A percentile compares a stretch with the other conserved stretches of the same genome.
Conservation (phyloP, 2,113 vertebrate species). For the Azemiops feae region DNA sequence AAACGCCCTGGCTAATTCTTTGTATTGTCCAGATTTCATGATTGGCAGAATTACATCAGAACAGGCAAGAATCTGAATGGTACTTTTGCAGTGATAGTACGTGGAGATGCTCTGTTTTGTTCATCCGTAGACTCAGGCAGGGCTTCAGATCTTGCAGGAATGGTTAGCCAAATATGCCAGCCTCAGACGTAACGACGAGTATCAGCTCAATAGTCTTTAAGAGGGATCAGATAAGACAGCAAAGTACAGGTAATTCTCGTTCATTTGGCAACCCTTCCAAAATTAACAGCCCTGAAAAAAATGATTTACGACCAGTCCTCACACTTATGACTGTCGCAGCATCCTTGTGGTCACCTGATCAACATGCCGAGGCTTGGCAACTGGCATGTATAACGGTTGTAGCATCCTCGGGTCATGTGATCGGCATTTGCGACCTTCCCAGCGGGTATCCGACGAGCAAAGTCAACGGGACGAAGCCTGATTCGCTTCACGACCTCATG, state of each 20-base stretch:
- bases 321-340: no score
- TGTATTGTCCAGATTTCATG: slow-evolving; percentile 91
- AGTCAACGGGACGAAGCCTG: no score
- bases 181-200: no score
- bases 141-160: no score
- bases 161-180: background rate
- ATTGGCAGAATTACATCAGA: slow-evolving; percentile 85
- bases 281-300: background rate
- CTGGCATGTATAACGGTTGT: no score
- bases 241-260: background rate
- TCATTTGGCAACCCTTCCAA: background rate
- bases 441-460: no score
- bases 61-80: slow-evolving; percentile 73
- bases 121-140: background rate
- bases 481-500: no score
- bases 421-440: no score
- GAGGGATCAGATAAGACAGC: background rate
- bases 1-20: slow-evolving; percentile 85
- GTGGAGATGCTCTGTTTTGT: background rate
- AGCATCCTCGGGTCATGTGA: no score
- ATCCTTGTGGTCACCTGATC: no score
- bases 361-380: no score
- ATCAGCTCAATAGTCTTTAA: background rate
- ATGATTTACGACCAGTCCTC: background rate
- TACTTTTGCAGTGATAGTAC: background rate